Evolutionary conservation across 2,888 invertebrate genomes (phyloP), one percentile per base, ranked within the genome.

Genomic region (Alviniconcha strummeri): DNA sequence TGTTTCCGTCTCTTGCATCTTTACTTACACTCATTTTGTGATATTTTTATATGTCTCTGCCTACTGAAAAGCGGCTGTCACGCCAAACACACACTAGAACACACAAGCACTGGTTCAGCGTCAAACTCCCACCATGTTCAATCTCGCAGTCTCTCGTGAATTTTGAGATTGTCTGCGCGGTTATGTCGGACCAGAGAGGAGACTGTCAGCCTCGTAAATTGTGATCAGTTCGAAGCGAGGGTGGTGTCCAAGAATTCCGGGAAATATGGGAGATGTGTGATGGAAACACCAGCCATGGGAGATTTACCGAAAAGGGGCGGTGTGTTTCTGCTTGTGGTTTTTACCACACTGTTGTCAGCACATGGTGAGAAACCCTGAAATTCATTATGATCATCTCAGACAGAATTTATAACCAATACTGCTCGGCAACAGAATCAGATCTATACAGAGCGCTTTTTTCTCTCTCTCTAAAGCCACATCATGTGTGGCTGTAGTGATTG

Each of bases 1-100:
- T 67, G 74, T 85, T 88, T 75, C 86, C 87, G 79, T 86, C 87
- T 67, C 85, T 86, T 54, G 77, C 80, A 54, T 87, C 88, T 85
- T 91, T 90, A 80, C 89, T 90, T 11, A 87, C 84, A 88, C 90
- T 90, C 90, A 90, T 90, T 67, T 55, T 76, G 74, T 13, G 36
- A 13, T 57, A 60, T 15, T 64, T n/a, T 6, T 52, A 77, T n/a
- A 75, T 57, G 36, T 15, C 17, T 52, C 6, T 56, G 55, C 5
- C 77, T 77, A 7, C 4, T 19, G n/a, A 76, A n/a, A 76, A 76
- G 6, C 7, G 4, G 75, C 75, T 72, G 5, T 7, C 11, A 6
- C 55, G 56, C 7, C 52, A 4, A 75, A 11, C 9, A 75, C 75
- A 76, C 77, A 77, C 4, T 8, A 52, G 60, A 56, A n/a, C 64